A percentile compares a stretch with the other conserved stretches of the same genome.
Conservation (phyloP, 2,113 vertebrate genomes). For the Stegastes partitus region DNA sequence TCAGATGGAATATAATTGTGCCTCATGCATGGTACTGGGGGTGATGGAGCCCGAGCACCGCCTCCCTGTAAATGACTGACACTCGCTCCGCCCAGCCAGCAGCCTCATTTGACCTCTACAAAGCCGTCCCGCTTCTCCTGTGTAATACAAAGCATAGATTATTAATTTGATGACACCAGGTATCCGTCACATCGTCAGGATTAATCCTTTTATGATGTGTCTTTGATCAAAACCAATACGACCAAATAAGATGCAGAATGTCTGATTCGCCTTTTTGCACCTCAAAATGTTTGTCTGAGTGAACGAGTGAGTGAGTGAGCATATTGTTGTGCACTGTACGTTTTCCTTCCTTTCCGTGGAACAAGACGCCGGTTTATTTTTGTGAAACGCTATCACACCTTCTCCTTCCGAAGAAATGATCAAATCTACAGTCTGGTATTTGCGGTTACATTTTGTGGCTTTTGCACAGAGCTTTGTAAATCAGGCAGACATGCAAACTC, state of each 20-base stretch:
- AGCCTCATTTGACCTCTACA: slow-evolving; percentile 12
- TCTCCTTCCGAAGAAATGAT: slow-evolving; percentile 19
- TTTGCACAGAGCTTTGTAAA: slow-evolving; percentile 53
- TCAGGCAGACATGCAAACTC: slow-evolving; percentile 45
- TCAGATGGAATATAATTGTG: slow-evolving; percentile 3
- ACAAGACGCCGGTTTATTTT: not conserved
- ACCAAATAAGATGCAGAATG: not conserved
- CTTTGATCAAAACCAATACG: slow-evolving; percentile 13
- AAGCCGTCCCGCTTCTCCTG: slow-evolving; percentile 7
- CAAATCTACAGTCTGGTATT: slow-evolving; percentile 25
- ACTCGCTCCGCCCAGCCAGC: slow-evolving; percentile 6
- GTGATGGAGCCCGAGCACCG: slow-evolving; percentile 19
- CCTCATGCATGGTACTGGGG: not conserved
- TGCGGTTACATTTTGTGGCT: slow-evolving; percentile 10
- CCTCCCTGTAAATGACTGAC: slow-evolving; percentile 26
- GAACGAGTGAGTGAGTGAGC: not conserved
- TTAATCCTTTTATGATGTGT: slow-evolving; percentile 29
- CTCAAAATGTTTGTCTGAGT: slow-evolving; percentile 10
- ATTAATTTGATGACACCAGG: slow-evolving; percentile 16
- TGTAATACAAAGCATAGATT: slow-evolving; percentile 22
- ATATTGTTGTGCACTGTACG: slow-evolving; percentile 17
- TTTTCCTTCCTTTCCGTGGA: not conserved
- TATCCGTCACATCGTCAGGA: not conserved
- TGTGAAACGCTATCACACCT: slow-evolving; percentile 14
- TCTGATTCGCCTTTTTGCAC: slow-evolving; percentile 31